Evolutionary conservation across 2,797 vertebrate genomes (phyloP).

Genomic region (Danio kyathit): DNA sequence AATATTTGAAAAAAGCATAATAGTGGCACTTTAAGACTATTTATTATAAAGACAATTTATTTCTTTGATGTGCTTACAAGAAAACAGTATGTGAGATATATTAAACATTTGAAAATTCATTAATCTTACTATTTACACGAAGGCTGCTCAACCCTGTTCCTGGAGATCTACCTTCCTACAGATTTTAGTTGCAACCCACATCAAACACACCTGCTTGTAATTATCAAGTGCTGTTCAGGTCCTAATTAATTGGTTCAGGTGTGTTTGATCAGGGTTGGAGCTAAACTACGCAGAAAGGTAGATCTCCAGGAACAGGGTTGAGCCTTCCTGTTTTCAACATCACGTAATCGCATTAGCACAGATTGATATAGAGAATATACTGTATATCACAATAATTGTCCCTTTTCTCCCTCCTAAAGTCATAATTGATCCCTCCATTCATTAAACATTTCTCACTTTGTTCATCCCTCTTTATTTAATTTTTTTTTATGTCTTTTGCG

Average conservation of each 20-base stretch:
- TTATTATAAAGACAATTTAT: slow-evolving; percentile 1
- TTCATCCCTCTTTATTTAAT: slow-evolving; percentile 62
- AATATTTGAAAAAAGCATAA: no score
- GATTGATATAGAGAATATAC: slow-evolving; percentile 1
- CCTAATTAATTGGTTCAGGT: no score
- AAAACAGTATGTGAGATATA: background rate
- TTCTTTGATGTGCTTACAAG: background rate
- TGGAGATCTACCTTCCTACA: no score
- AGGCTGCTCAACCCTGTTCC: no score
- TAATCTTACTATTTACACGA: slow-evolving; percentile 2
- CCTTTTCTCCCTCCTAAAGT: slow-evolving; percentile 1
- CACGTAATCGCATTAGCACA: slow-evolving; percentile 21
- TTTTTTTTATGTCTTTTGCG: slow-evolving; percentile 63
- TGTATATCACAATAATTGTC: slow-evolving; percentile 32
- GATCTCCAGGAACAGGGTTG: no score
- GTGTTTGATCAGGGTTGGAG: no score
- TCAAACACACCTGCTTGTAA: no score
- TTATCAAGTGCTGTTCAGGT: no score
- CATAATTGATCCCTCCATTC: slow-evolving; percentile 56
- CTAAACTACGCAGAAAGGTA: no score
- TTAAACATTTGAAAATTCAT: background rate
- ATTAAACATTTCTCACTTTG: slow-evolving; percentile 54
- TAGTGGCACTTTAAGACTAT: background rate
- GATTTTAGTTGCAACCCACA: no score
- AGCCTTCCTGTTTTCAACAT: background rate